Conservation (phyloP, 2,888 invertebrate genomes). For the Zhuqinia jingwanae region DNA sequence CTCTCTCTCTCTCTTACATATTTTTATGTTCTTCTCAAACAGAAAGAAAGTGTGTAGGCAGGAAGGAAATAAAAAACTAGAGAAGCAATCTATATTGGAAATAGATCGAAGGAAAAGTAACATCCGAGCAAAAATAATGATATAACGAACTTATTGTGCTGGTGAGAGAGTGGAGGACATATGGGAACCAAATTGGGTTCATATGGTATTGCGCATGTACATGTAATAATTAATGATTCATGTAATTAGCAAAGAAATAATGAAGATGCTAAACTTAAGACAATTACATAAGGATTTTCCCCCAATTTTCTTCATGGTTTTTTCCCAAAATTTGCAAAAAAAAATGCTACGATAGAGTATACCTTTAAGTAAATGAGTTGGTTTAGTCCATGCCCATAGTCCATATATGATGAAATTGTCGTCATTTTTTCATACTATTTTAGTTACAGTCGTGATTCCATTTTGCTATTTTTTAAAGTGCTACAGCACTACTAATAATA, state of each 20-base stretch:
- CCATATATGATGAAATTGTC: not conserved
- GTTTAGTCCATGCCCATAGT: too few relatives aligned
- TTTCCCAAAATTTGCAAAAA: too few relatives aligned
- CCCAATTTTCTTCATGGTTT: not conserved
- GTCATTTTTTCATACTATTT: not conserved
- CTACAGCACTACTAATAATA: not conserved
- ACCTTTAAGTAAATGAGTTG: too few relatives aligned
- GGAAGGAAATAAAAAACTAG: constrained; percentile 58
- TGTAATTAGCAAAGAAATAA: not conserved
- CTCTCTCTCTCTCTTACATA: too few relatives aligned
- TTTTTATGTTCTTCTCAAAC: too few relatives aligned
- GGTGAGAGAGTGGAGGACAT: too few relatives aligned
- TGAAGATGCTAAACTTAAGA: constrained; percentile 8
- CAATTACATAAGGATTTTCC: constrained; percentile 20
- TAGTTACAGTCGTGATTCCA: not conserved
- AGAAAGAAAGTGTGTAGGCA: constrained; percentile 56
- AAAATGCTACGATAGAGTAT: too few relatives aligned
- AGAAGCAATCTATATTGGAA: constrained; percentile 31
- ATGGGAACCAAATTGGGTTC: too few relatives aligned
- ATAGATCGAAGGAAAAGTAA: constrained; percentile 51
- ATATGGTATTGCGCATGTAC: too few relatives aligned
- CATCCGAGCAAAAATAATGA: constrained; percentile 28
- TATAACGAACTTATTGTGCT: too few relatives aligned
- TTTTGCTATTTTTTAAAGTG: not conserved
- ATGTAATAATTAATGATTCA: too few relatives aligned